Evolutionary conservation across 1,140 invertebrate genomes (phyloP), one percentile per base, ranked within the genome.

Genomic region (Eupeodes corollae): DNA sequence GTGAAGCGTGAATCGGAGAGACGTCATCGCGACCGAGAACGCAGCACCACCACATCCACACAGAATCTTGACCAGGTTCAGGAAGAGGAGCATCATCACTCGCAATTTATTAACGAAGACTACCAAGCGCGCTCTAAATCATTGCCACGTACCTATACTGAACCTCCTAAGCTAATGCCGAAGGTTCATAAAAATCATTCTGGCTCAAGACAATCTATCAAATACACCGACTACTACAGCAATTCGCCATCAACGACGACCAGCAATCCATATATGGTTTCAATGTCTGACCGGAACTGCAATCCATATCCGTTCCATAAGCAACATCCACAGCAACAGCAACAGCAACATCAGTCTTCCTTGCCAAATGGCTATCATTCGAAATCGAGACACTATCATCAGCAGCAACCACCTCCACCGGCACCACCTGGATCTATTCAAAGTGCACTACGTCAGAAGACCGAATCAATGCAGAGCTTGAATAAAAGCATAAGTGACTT

Each of bases 1-100:
- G 90, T 95, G 0, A 95, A 95, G 71, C 71, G 90, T 19, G 89
- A 92, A 61, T 88, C 88, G 18, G 90, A 92, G 65, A 75, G 87
- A 40, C 73, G 87, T 1, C 84, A 88, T 58, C 74, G 85, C 44
- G 86, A 88, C 59, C 74, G 82, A 35, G 65, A 77, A 44, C 54
- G 59, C 13, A 44, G 16, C 6, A 32, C 63, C 1, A 63, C 63
- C 43, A 68, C 52, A 39, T 67, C 65, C 10, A 64, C 47, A n/a
- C 63, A 63, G 42, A 68, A 68, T 57, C 57, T 77, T 13, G 75
- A 77, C 51, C 75, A 78, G 49, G 73, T 77, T 12, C 49, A 75
- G 12, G 76, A 77, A 53, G 76, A 78, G 55, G 75, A 67, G 26
- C 58, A 61, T 34, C 60, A 47, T 26, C 21, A 56, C 32, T 55